Base-by-base conservation (phyloP, 2,797 vertebrate genomes). In the Astyanax mexicanus region DNA sequence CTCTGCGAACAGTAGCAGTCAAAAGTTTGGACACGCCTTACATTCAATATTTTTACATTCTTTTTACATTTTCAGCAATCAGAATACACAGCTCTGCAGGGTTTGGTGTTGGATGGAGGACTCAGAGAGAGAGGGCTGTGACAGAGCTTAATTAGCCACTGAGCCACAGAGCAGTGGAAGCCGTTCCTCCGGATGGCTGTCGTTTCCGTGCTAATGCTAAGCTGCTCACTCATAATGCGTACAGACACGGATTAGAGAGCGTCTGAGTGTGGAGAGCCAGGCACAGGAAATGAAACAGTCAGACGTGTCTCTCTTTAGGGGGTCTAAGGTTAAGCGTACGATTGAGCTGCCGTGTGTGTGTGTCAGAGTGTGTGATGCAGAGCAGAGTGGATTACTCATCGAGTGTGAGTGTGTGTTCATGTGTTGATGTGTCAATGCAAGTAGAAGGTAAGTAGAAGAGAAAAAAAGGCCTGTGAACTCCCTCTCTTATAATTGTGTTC, bases 141-240 rank as follows among this genome's bases (percentile, higher is more conserved):
- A 90, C 89, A 86, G 86, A 86, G 86, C 85, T 92, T 94, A 93
- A 94, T 94, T 92, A 91, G 87, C 73, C 82, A 74, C 80, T 61
- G 19, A 72, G 1, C 77, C 32, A 75, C n/a, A n/a, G n/a, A 75
- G 73, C 70, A 77, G 76, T 87, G 86, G 84, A 89, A 90, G 87
- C 86, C 81, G 54, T 88, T 91, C 88, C 83, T 88, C 75, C 85
- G 86, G 84, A 90, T 84, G 85, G 87, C 88, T 92, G 88, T 91
- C 86, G 55, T 35, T 75, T 88, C 89, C 88, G 83, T 79, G 42
- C 65, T 81, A 75, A 85, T 81, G 84, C 87, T 90, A 87, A 89
- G 83, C 89, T 85, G 83, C 81, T 89, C 85, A 80, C 80, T 89
- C 65, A 57, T 74, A 85, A 38, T 77, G 80, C 77, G 74, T 68